phyloP scores from a whole-genome alignment of 2,113 vertebrate genomes.

The Apaloderma vittatum region DNA sequence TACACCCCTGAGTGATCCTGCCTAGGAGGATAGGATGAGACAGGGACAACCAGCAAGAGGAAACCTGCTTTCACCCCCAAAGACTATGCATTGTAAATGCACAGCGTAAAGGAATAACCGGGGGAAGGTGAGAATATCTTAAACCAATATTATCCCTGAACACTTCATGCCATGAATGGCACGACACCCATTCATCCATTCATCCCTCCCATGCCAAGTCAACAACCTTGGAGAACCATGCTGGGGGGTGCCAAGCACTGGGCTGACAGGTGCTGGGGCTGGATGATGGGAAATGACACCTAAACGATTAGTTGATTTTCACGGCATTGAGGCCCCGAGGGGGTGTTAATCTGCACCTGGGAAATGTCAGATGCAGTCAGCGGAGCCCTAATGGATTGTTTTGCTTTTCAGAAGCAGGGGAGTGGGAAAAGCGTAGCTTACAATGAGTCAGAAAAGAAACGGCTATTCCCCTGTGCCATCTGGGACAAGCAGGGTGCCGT shows the following conservation, averaged over 20 bases:
- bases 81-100: accelerated
- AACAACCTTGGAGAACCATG: not conserved
- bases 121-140: not conserved
- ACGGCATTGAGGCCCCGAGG: not conserved
- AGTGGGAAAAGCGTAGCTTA: not conserved
- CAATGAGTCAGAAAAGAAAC: not conserved
- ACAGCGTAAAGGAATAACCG: not conserved
- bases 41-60: not conserved
- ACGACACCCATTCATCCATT: accelerated
- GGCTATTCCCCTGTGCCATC: not conserved
- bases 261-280: not conserved
- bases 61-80: not conserved
- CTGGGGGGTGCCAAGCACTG: not conserved
- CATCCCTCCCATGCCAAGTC: not conserved
- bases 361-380: constrained; percentile 65
- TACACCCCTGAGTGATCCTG: not conserved
- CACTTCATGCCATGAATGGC: accelerated
- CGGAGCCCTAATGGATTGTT: constrained; percentile 5
- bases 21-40: not conserved
- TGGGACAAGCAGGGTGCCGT: not conserved
- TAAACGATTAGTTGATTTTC: constrained; percentile 13
- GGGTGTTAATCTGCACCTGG: constrained; percentile 67
- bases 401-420: not conserved
- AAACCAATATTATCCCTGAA: not conserved
- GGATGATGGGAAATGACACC: not conserved